A percentile compares a stretch with the other conserved stretches of the same genome.
Conservation (phyloP, 2,113 vertebrate species). For the Microtus oregoni region DNA sequence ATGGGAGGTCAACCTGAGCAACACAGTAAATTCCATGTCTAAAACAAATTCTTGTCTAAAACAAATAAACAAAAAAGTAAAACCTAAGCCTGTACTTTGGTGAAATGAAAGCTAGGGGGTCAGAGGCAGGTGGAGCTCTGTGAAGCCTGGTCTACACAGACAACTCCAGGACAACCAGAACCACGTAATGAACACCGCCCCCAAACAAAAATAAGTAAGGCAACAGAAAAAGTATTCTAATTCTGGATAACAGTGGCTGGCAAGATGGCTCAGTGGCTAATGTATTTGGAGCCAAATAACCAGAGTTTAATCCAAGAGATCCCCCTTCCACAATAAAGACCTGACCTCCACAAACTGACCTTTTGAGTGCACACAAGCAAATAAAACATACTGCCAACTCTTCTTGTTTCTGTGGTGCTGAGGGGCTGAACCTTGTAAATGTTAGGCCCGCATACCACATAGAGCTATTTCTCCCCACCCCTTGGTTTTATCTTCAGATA, state of each 20-base stretch:
- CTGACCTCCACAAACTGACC: background rate
- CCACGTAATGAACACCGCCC: too few species aligned
- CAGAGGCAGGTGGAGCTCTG: background rate
- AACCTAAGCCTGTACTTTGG: background rate
- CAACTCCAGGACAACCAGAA: background rate
- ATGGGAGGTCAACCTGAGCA: background rate
- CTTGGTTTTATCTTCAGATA: background rate
- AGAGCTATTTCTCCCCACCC: background rate
- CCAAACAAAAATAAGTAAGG: background rate
- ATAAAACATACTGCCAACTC: background rate
- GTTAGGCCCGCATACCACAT: background rate
- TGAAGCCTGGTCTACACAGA: background rate
- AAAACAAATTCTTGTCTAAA: background rate
- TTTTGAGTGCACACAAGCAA: background rate
- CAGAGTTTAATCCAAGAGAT: background rate
- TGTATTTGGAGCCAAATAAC: background rate
- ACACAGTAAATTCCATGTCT: background rate
- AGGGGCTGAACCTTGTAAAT: background rate
- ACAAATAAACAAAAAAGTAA: background rate
- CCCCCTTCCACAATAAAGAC: background rate
- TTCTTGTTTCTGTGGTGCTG: background rate
- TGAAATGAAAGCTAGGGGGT: too few species aligned
- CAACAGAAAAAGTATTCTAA: background rate
- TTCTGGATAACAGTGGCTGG: too few species aligned
- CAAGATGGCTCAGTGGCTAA: background rate